A percentile compares a stretch with the other conserved stretches of the same genome.
Conservation (phyloP, 2,888 invertebrate genomes). For the Macropis europaea region DNA sequence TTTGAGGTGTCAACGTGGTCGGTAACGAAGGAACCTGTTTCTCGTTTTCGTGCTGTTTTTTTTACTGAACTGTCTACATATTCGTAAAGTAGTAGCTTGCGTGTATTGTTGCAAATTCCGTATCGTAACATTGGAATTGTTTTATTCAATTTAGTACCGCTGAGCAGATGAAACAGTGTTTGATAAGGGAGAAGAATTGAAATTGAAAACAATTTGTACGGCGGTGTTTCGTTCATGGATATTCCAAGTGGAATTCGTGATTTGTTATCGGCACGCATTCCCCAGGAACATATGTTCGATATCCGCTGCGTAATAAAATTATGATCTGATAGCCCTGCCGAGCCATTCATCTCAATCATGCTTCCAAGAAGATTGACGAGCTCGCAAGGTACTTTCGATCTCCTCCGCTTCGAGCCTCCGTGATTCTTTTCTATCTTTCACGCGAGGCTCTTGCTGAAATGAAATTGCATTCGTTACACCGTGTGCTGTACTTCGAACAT, state of each 20-base stretch:
- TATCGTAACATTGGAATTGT: no score
- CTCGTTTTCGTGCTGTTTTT: not conserved
- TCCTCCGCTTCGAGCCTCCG: not conserved
- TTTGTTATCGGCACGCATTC: not conserved
- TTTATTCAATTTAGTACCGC: no score
- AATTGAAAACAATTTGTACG: not conserved
- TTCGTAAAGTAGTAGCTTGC: no score
- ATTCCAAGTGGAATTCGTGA: not conserved
- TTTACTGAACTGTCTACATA: fast-evolving
- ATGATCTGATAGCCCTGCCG: slow-evolving; percentile 44
- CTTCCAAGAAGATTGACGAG: slow-evolving; percentile 56
- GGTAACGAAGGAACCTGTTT: slow-evolving; percentile 3
- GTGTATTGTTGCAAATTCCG: no score
- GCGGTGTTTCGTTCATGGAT: not conserved
- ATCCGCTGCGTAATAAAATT: slow-evolving; percentile 52
- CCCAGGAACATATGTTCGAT: slow-evolving; percentile 23
- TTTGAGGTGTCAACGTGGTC: slow-evolving; percentile 8
- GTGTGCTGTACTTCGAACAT: not conserved
- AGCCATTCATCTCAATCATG: slow-evolving; percentile 58
- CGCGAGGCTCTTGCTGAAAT: not conserved
- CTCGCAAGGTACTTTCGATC: slow-evolving; percentile 25
- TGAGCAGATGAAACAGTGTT: no score
- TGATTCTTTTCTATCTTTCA: not conserved
- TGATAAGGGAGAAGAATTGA: no score
- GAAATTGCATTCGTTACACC: not conserved